Evolutionary conservation across 2,888 invertebrate genomes (phyloP).

Genomic region (Julus scanicus): DNA sequence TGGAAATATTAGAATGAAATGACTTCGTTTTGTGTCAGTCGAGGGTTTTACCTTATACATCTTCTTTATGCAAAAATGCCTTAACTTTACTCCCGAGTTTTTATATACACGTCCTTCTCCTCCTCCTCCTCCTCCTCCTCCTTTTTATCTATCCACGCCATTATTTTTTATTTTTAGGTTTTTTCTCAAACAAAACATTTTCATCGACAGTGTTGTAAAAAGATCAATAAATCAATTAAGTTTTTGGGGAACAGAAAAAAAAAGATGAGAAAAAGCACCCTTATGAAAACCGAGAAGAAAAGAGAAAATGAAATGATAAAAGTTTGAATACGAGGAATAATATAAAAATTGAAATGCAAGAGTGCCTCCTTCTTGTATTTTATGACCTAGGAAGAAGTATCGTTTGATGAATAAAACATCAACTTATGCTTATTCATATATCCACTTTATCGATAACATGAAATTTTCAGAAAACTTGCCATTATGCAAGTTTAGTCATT

Average conservation of each 20-base stretch:
- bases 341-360: background rate
- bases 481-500: background rate
- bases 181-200: constrained; percentile 23
- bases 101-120: background rate
- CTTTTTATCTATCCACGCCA: background rate
- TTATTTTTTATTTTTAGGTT: constrained; percentile 4
- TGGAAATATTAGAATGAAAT: constrained; percentile 33
- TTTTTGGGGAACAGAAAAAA: background rate
- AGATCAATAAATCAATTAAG: constrained; percentile 33
- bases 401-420: background rate
- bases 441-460: background rate
- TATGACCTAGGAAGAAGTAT: background rate
- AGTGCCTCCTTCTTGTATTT: constrained; percentile 1
- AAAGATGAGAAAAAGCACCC: background rate
- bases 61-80: constrained; percentile 11
- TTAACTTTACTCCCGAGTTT: background rate
- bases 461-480: background rate
- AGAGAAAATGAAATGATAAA: constrained; percentile 33
- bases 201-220: background rate
- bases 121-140: background rate
- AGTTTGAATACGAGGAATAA: background rate
- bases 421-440: constrained; percentile 15
- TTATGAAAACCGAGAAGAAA: constrained; percentile 10
- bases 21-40: background rate
- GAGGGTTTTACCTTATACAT: background rate